A percentile compares a stretch with the other conserved stretches of the same genome.
Conservation (phyloP, 2,113 vertebrate genomes). For the Labeo catla region DNA sequence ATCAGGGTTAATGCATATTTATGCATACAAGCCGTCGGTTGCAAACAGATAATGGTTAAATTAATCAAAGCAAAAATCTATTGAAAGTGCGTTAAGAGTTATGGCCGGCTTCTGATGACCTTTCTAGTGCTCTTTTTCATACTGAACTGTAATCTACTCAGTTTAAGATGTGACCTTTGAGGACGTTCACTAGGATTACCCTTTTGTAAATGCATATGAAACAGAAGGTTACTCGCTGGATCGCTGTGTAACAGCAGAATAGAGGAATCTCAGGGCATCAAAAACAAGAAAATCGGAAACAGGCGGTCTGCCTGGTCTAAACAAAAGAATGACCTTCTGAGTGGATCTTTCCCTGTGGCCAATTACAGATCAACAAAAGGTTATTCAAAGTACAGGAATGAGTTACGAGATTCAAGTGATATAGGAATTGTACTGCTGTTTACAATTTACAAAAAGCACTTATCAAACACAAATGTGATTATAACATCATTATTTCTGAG, state of each 20-base stretch:
- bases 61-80: constrained; percentile 60
- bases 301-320: background rate
- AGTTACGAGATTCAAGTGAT: background rate
- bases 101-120: constrained; percentile 61
- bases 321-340: constrained; percentile 40
- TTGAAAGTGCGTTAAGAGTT: constrained; percentile 59
- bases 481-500: background rate
- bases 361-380: constrained; percentile 44
- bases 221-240: constrained; percentile 39
- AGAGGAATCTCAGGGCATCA: constrained; percentile 37
- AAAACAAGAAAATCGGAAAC: constrained; percentile 10
- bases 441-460: background rate
- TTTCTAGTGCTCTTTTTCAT: constrained; percentile 57
- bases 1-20: constrained; percentile 49
- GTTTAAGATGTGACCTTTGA: constrained; percentile 59
- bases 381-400: constrained; percentile 31
- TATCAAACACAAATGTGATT: constrained; percentile 2
- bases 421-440: background rate
- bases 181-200: constrained; percentile 47
- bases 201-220: constrained; percentile 48
- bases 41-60: constrained; percentile 55
- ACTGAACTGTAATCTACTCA: constrained; percentile 52
- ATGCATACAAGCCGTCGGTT: constrained; percentile 33
- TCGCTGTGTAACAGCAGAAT: constrained; percentile 22
- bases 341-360: constrained; percentile 19